Conservation (phyloP, 2,888 invertebrate genomes). For the Callyntrura guangdongensis region DNA sequence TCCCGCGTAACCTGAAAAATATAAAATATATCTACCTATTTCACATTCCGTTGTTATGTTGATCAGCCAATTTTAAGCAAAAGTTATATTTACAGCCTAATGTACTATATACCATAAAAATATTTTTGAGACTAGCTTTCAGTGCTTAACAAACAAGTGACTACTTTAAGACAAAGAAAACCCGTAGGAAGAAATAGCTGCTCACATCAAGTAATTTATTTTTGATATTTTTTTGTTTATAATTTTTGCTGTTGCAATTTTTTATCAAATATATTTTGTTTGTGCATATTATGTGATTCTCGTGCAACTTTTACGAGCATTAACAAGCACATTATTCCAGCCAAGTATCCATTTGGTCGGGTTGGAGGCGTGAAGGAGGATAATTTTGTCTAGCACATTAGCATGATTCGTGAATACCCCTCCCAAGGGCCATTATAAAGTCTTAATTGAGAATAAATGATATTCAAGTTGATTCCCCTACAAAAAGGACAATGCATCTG, state of each 20-base stretch:
- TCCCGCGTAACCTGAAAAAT: too few species aligned
- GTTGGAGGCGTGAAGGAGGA: constrained; percentile 33
- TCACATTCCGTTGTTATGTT: not conserved
- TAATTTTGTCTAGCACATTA: constrained; percentile 36
- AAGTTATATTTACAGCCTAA: too few species aligned
- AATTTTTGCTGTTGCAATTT: constrained; percentile 7
- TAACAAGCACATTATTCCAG: constrained; percentile 32
- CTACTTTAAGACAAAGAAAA: not conserved
- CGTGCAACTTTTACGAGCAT: constrained; percentile 30
- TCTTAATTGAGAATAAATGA: constrained; percentile 75
- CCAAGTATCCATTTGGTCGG: not conserved
- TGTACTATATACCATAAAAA: too few species aligned
- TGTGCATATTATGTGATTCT: not conserved
- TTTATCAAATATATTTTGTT: not conserved
- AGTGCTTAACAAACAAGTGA: not conserved
- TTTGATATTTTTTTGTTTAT: not conserved
- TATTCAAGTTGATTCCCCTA: constrained; percentile 42
- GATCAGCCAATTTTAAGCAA: too few species aligned
- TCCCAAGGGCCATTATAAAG: constrained; percentile 58
- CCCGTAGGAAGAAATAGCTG: not conserved
- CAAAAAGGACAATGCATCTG: constrained; percentile 8
- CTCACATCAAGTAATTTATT: not conserved
- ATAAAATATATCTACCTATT: too few species aligned
- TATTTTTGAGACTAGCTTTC: not conserved
- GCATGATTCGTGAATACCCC: constrained; percentile 66